These are phyloP conservation scores for Lathronympha strigana DNA, from an alignment of 2,888 invertebrate genomes.

Conservation along the genomic window DNA sequence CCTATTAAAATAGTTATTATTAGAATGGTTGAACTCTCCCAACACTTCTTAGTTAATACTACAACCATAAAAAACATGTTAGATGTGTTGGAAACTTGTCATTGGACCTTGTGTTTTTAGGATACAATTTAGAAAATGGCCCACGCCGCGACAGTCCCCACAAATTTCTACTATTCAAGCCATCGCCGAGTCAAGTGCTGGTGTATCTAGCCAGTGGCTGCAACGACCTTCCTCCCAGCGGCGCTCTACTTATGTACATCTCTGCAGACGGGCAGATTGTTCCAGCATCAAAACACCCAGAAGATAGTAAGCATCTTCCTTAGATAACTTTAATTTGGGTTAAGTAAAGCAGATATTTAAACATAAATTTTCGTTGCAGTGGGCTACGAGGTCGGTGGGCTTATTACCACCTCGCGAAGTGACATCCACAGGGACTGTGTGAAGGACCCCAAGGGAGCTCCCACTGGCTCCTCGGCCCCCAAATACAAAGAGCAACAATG, in stretches of 20 bases:
- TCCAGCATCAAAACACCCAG: slow-evolving; percentile 90
- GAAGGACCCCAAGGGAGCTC: slow-evolving; percentile 50
- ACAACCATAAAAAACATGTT: background rate
- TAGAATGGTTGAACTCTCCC: too few species aligned
- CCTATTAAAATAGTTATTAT: too few species aligned
- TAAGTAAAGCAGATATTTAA: background rate
- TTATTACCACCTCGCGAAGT: slow-evolving; percentile 93
- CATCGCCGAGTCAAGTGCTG: slow-evolving; percentile 96
- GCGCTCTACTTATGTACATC: slow-evolving; percentile 95
- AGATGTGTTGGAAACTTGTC: background rate
- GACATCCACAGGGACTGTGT: slow-evolving; percentile 85
- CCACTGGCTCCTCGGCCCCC: slow-evolving; percentile 22
- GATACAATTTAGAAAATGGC: slow-evolving; percentile 49
- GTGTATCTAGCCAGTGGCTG: slow-evolving; percentile 96
- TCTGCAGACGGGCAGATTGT: slow-evolving; percentile 96
- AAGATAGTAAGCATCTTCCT: slow-evolving; percentile 89
- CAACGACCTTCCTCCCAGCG: slow-evolving; percentile 96
- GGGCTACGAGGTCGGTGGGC: slow-evolving; percentile 96
- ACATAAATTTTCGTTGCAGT: slow-evolving; percentile 69
- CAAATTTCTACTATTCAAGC: slow-evolving; percentile 98
- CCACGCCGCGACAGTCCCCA: slow-evolving; percentile 89
- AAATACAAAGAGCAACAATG: slow-evolving; percentile 88
- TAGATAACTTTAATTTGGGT: background rate
- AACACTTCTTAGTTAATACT: background rate
- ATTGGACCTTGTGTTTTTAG: slow-evolving; percentile 44